A percentile compares a stretch with the other conserved stretches of the same genome.
Evolutionary conservation across 2,113 vertebrate species (phyloP).

Genomic region (Epinephelus cyanopodus): DNA sequence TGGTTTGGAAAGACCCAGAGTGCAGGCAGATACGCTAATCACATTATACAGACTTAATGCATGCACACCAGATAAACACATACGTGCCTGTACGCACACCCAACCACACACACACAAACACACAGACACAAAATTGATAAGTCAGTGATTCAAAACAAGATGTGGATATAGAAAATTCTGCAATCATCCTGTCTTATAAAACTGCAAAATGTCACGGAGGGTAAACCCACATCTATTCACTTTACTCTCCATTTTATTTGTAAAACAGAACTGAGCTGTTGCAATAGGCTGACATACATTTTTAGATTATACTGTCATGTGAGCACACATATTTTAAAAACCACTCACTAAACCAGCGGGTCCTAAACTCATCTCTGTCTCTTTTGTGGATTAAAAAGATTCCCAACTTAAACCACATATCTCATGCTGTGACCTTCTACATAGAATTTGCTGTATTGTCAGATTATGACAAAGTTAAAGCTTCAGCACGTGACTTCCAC

Average conservation of each 20-base stretch:
- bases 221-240: background rate
- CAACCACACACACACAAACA: background rate
- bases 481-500: background rate
- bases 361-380: background rate
- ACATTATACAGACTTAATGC: constrained; percentile 69
- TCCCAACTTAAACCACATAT: background rate
- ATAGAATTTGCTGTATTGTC: background rate
- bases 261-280: background rate
- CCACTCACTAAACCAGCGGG: background rate
- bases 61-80: constrained; percentile 60
- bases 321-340: background rate
- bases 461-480: background rate
- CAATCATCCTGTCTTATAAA: background rate
- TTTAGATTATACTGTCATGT: background rate
- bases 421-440: background rate
- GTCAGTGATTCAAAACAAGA: constrained; percentile 29
- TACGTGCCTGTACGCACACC: constrained; percentile 21
- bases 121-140: constrained; percentile 2
- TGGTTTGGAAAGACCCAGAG: constrained; percentile 65
- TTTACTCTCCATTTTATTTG: background rate
- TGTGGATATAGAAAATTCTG: background rate
- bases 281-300: background rate
- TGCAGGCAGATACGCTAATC: constrained; percentile 72
- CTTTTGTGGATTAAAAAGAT: background rate
- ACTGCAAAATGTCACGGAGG: background rate